Evolutionary conservation across 2,888 invertebrate genomes (phyloP).

Genomic region (Lasioglossum calceatum): DNA sequence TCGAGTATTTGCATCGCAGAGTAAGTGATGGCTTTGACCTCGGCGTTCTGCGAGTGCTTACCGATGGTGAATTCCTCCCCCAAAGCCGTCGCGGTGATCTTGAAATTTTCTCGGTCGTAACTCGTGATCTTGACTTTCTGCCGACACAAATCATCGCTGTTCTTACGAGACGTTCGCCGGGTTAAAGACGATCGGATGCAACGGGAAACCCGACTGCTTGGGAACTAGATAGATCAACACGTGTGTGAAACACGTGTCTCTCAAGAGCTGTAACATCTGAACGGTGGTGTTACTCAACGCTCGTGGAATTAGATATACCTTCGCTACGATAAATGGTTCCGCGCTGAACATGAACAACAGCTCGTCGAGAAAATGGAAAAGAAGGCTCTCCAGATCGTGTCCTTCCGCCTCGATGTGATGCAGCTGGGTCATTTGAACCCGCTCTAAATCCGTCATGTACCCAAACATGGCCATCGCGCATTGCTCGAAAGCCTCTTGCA

Average conservation of each 20-base stretch:
- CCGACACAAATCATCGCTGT: slow-evolving; percentile 82
- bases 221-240: neutral
- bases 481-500: slow-evolving; percentile 97
- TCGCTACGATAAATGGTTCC: slow-evolving; percentile 93
- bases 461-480: slow-evolving; percentile 98
- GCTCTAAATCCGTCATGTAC: slow-evolving; percentile 97
- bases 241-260: slow-evolving; percentile 49
- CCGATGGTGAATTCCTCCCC: slow-evolving; percentile 97
- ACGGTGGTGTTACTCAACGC: neutral
- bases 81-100: slow-evolving; percentile 90
- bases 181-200: neutral
- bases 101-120: slow-evolving; percentile 93
- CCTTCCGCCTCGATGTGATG: slow-evolving; percentile 94
- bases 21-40: slow-evolving; percentile 99
- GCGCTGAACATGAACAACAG: slow-evolving; percentile 96
- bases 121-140: slow-evolving; percentile 94
- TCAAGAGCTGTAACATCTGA: neutral
- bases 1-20: slow-evolving; percentile 98
- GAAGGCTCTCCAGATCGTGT: slow-evolving; percentile 94
- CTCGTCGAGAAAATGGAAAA: slow-evolving; percentile 98
- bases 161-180: slow-evolving; percentile 5
- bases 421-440: slow-evolving; percentile 92
- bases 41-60: slow-evolving; percentile 98
- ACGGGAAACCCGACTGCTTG: too few species aligned
- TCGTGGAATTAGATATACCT: slow-evolving; percentile 82